phyloP scores from a whole-genome alignment of 2,113 vertebrate species.

The Toxotes chatareus region DNA sequence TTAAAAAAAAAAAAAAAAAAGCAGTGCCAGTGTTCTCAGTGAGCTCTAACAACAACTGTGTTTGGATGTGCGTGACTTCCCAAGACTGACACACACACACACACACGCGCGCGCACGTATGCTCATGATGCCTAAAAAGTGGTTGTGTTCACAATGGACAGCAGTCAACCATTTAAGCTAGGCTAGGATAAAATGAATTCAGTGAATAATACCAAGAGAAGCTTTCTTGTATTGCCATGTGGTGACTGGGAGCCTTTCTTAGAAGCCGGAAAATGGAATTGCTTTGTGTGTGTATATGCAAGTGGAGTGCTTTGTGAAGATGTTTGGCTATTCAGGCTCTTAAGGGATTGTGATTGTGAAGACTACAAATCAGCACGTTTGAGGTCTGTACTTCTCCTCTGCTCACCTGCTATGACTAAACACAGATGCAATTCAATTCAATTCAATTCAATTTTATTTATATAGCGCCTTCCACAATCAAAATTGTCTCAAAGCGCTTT shows the following conservation, averaged over 20 bases:
- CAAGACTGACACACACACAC: slow-evolving; percentile 5
- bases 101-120: background rate
- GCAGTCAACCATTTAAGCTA: slow-evolving; percentile 37
- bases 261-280: slow-evolving; percentile 52
- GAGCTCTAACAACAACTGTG: background rate
- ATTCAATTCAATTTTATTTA: too few relatives aligned
- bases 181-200: slow-evolving; percentile 33
- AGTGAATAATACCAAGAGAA: slow-evolving; percentile 27
- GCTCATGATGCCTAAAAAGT: background rate
- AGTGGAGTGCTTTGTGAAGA: slow-evolving; percentile 54
- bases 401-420: slow-evolving; percentile 35
- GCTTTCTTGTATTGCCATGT: slow-evolving; percentile 24
- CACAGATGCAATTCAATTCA: too few relatives aligned
- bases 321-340: slow-evolving; percentile 50
- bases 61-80: background rate
- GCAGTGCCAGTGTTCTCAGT: background rate
- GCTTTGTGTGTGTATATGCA: slow-evolving; percentile 53
- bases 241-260: slow-evolving; percentile 43
- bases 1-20: background rate
- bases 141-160: slow-evolving; percentile 25
- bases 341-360: slow-evolving; percentile 51
- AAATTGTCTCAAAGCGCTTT: too few relatives aligned
- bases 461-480: too few relatives aligned
- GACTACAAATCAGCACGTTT: slow-evolving; percentile 46
- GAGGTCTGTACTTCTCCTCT: slow-evolving; percentile 16